phyloP scores from a whole-genome alignment of 92 coral and sea anemone genomes.

The Zoanthus solanderi region DNA sequence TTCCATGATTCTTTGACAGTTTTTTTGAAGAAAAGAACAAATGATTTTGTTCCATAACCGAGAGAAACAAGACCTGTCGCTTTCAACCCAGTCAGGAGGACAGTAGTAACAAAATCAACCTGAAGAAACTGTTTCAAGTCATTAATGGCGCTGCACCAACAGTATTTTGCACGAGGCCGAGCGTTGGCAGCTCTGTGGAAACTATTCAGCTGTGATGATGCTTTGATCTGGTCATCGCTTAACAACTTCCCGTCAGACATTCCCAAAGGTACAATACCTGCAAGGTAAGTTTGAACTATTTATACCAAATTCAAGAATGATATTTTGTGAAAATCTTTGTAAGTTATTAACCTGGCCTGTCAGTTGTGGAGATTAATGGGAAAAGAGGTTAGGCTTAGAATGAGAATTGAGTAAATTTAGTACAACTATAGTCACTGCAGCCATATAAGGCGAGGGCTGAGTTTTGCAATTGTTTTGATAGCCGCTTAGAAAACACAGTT shows the following conservation, averaged over 20 bases:
- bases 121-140: slow-evolving; percentile 38
- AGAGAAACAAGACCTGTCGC: slow-evolving; percentile 6
- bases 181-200: slow-evolving; percentile 27
- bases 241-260: slow-evolving; percentile 26
- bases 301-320: neutral
- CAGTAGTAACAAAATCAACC: slow-evolving; percentile 18
- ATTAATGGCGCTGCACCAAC: slow-evolving; percentile 27
- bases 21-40: slow-evolving; percentile 21
- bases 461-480: too few relatives aligned
- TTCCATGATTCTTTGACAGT: neutral
- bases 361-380: too few relatives aligned
- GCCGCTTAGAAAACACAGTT: too few relatives aligned
- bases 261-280: slow-evolving; percentile 37
- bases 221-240: slow-evolving; percentile 26
- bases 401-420: too few relatives aligned
- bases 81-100: slow-evolving; percentile 21
- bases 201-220: slow-evolving; percentile 30
- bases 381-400: too few relatives aligned
- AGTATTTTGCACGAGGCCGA: slow-evolving; percentile 9
- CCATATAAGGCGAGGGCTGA: too few relatives aligned
- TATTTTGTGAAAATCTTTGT: neutral
- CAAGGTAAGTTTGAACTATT: neutral
- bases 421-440: too few relatives aligned
- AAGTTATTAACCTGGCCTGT: too few relatives aligned
- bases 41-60: slow-evolving; percentile 27